These are phyloP conservation scores for Drosophila quinaria DNA, from an alignment of 2,888 invertebrate genomes.

Conservation along the genomic window DNA sequence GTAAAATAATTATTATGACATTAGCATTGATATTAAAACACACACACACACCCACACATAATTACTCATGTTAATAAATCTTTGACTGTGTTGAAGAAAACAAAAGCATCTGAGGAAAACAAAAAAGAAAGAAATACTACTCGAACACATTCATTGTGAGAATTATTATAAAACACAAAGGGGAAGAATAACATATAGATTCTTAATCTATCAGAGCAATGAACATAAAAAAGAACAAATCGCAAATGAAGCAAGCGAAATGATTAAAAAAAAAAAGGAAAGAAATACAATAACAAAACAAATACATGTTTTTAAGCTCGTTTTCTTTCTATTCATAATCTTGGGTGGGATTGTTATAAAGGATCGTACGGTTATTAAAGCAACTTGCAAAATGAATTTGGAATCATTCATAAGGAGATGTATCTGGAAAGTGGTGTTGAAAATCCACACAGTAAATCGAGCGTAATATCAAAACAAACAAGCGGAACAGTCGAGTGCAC, in stretches of 20 bases:
- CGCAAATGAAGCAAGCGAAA: slow-evolving; percentile 52
- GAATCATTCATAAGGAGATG: too few species aligned
- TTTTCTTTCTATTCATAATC: slow-evolving; percentile 12
- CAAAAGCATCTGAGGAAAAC: slow-evolving; percentile 16
- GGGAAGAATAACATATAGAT: slow-evolving; percentile 10
- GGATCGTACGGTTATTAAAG: background rate
- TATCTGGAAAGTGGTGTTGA: too few species aligned
- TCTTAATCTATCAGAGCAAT: slow-evolving; percentile 40
- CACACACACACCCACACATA: slow-evolving; percentile 37
- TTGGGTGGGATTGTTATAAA: background rate
- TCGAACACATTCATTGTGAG: slow-evolving; percentile 45
- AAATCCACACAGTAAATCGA: too few species aligned
- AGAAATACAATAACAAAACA: slow-evolving; percentile 49
- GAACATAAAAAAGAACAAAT: slow-evolving; percentile 33
- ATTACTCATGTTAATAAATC: slow-evolving; percentile 46
- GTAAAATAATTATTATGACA: slow-evolving; percentile 69
- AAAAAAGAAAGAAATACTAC: slow-evolving; percentile 25
- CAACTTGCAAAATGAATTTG: too few species aligned
- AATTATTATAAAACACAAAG: slow-evolving; percentile 30
- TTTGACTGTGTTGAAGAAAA: slow-evolving; percentile 45
- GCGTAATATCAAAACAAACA: too few species aligned
- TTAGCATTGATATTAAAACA: slow-evolving; percentile 53
- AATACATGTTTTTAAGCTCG: slow-evolving; percentile 65
- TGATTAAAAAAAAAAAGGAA: slow-evolving; percentile 33
- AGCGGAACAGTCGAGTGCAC: too few species aligned